Percentiles rank a stretch among this genome's conserved stretches.
Evolutionary conservation across 2,113 vertebrate species (phyloP).

Genomic region (Amphiprion ocellaris): DNA sequence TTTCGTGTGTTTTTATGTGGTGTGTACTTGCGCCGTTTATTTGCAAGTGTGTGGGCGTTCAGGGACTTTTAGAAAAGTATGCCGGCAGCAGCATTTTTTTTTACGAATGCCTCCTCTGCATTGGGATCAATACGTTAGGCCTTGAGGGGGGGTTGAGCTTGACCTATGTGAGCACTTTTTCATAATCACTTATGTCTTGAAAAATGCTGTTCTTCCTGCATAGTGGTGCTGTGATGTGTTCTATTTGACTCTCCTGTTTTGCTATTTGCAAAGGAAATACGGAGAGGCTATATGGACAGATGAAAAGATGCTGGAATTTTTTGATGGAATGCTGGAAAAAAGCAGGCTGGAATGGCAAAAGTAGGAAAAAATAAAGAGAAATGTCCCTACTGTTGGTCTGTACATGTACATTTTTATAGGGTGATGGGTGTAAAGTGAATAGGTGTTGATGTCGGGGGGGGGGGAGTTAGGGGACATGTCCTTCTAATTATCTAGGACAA

Average conservation of each 20-base stretch:
- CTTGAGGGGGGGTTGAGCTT: slow-evolving; percentile 55
- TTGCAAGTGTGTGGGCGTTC: slow-evolving; percentile 69
- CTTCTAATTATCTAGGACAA: too few species aligned
- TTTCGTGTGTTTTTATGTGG: slow-evolving; percentile 15
- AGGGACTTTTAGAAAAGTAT: slow-evolving; percentile 68
- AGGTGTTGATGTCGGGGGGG: too few species aligned
- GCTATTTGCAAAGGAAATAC: background rate
- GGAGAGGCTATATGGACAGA: too few species aligned
- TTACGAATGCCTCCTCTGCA: slow-evolving; percentile 76
- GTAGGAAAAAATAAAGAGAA: background rate
- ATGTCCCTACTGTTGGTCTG: too few species aligned
- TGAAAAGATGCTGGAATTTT: too few species aligned
- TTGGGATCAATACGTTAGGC: slow-evolving; percentile 71
- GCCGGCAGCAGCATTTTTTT: slow-evolving; percentile 67
- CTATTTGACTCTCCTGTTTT: slow-evolving; percentile 13
- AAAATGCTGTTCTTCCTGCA: slow-evolving; percentile 35
- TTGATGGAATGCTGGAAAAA: too few species aligned
- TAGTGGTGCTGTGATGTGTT: background rate
- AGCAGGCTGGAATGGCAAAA: too few species aligned
- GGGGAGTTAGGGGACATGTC: too few species aligned
- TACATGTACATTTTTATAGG: too few species aligned
- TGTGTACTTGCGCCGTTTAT: slow-evolving; percentile 47
- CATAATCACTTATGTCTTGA: slow-evolving; percentile 59
- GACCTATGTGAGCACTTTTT: slow-evolving; percentile 68
- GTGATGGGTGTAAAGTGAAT: too few species aligned